A percentile compares a stretch with the other conserved stretches of the same genome.
phyloP scores from a whole-genome alignment of 2,888 invertebrate species.

The Rhorus exstirpatorius region DNA sequence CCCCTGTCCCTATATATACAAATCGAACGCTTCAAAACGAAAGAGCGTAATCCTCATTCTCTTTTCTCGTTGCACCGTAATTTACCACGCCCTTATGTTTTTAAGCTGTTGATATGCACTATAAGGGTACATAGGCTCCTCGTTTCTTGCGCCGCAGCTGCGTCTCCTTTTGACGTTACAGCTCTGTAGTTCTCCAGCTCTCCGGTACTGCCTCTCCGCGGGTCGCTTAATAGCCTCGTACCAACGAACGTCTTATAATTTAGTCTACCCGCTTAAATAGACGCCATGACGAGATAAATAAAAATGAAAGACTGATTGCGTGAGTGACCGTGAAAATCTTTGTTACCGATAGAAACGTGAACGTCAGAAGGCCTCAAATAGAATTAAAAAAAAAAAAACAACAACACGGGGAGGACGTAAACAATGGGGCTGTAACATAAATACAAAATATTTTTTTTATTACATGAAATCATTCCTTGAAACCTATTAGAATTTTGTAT shows the following conservation, averaged over 20 bases:
- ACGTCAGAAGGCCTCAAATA: constrained; percentile 19
- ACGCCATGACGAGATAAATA: not conserved
- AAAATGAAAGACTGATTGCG: constrained; percentile 37
- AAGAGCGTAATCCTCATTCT: not conserved
- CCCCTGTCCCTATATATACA: constrained; percentile 14
- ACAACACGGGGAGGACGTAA: constrained; percentile 7
- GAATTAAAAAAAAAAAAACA: not conserved
- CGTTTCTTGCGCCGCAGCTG: constrained; percentile 58
- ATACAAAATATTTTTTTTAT: too few species aligned
- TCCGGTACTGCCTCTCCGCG: constrained; percentile 2
- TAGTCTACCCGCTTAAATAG: constrained; percentile 43
- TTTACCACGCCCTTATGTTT: constrained; percentile 11
- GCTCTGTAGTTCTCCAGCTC: constrained; percentile 43
- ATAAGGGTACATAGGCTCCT: constrained; percentile 4
- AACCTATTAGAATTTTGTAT: too few species aligned
- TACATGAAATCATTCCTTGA: too few species aligned
- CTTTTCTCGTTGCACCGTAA: not conserved
- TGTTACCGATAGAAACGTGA: constrained; percentile 25
- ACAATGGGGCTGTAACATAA: too few species aligned
- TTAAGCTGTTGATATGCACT: not conserved
- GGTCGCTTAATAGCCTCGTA: constrained; percentile 13
- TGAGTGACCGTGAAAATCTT: constrained; percentile 61
- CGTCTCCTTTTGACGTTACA: constrained; percentile 27
- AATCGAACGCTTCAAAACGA: not conserved
- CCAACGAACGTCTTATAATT: constrained; percentile 62